Conservation (phyloP, 2,113 vertebrate genomes). For the Halcyon malimbica region DNA sequence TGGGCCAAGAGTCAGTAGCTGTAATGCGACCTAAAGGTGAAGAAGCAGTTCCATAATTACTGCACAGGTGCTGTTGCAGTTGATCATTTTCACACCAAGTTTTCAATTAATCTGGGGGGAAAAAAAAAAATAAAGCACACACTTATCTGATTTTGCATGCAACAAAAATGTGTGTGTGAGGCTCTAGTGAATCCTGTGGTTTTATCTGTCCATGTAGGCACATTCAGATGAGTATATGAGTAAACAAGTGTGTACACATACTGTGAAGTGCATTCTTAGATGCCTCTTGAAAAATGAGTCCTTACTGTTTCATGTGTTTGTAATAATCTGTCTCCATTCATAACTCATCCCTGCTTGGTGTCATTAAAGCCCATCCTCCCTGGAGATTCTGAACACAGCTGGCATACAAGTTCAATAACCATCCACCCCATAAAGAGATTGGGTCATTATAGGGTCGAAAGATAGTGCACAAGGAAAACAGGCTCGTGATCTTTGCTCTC, state of each 20-base stretch:
- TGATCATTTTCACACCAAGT: constrained; percentile 50
- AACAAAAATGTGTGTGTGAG: neutral
- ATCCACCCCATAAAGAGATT: constrained; percentile 12
- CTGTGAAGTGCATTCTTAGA: neutral
- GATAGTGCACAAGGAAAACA: neutral
- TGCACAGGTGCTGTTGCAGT: constrained; percentile 44
- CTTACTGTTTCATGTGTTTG: neutral
- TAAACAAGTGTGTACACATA: neutral
- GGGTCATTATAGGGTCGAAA: neutral
- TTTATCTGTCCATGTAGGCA: neutral
- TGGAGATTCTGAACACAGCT: constrained; percentile 48
- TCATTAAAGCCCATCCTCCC: constrained; percentile 36
- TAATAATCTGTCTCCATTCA: constrained; percentile 24
- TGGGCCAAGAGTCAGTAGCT: constrained; percentile 33
- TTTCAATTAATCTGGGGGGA: neutral
- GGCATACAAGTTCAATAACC: constrained; percentile 48
- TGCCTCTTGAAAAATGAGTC: neutral
- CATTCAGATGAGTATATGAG: neutral
- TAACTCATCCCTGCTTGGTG: constrained; percentile 43
- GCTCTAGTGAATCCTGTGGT: neutral
- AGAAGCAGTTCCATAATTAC: constrained; percentile 14
- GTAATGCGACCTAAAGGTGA: constrained; percentile 24
- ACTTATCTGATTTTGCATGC: neutral
- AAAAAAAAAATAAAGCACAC: neutral
- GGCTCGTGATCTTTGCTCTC: constrained; percentile 41